A percentile compares a stretch with the other conserved stretches of the same genome.
Conservation (phyloP, 2,888 invertebrate genomes). For the Spodoptera littoralis region DNA sequence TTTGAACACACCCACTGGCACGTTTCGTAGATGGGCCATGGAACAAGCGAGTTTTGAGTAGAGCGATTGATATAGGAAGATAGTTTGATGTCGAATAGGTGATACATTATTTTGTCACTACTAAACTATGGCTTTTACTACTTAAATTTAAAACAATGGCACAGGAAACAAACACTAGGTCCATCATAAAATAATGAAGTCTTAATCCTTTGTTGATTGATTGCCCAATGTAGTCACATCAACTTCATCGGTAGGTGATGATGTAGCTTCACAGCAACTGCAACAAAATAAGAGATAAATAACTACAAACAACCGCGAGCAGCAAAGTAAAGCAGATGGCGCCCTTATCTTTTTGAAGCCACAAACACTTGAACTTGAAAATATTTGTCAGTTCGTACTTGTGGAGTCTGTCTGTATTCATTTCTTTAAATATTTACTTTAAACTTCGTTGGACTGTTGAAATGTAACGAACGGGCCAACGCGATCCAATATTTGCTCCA, state of each 20-base stretch:
- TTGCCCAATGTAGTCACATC: too few species aligned
- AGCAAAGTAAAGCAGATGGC: slow-evolving; percentile 39
- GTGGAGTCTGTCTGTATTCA: slow-evolving; percentile 43
- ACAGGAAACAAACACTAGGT: too few species aligned
- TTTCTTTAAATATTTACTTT: slow-evolving; percentile 43
- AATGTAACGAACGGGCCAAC: slow-evolving; percentile 15
- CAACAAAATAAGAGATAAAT: slow-evolving; percentile 1
- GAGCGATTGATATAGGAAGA: not conserved
- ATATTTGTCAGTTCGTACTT: slow-evolving; percentile 34
- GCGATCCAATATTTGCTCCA: slow-evolving; percentile 29
- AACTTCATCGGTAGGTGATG: too few species aligned
- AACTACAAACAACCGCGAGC: slow-evolving; percentile 9
- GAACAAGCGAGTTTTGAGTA: slow-evolving; percentile 7
- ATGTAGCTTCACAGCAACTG: too few species aligned
- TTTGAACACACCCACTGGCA: slow-evolving; percentile 12
- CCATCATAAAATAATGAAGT: too few species aligned
- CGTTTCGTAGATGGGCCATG: slow-evolving; percentile 18
- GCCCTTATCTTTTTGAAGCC: slow-evolving; percentile 23
- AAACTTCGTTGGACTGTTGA: slow-evolving; percentile 18
- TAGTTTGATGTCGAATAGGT: too few species aligned
- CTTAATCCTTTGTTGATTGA: too few species aligned
- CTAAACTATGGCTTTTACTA: too few species aligned
- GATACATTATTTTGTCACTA: too few species aligned
- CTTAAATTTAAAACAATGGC: too few species aligned
- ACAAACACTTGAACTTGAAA: slow-evolving; percentile 42